These are phyloP conservation scores for Fregata magnificens DNA, from an alignment of 2,113 vertebrate species.

Conservation along the genomic window DNA sequence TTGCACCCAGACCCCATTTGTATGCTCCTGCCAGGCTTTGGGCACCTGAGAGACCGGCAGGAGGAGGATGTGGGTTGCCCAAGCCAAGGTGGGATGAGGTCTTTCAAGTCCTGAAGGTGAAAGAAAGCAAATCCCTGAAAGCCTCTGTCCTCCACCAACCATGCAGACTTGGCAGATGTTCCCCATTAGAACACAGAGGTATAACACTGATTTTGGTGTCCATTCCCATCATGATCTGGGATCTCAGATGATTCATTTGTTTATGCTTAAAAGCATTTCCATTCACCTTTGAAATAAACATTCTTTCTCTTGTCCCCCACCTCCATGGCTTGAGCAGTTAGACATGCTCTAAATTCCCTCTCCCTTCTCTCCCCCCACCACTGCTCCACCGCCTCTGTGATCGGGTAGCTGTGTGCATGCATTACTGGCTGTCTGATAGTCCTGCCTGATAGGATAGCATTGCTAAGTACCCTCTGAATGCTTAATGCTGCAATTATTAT, in stretches of 20 bases:
- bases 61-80: not conserved
- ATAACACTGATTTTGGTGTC: not conserved
- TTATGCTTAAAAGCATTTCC: not conserved
- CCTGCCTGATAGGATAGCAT: not conserved
- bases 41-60: not conserved
- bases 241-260: not conserved
- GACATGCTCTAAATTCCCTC: not conserved
- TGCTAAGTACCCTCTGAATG: not conserved
- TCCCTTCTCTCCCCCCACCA: not conserved
- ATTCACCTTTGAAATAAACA: not conserved
- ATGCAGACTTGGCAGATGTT: not conserved
- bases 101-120: not conserved
- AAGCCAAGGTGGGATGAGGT: not conserved
- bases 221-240: not conserved
- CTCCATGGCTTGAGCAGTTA: not conserved
- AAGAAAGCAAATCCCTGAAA: not conserved
- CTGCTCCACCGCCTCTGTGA: not conserved
- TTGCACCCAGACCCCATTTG: no score
- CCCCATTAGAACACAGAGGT: not conserved
- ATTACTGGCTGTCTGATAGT: not conserved
- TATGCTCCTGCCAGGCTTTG: not conserved
- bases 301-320: not conserved
- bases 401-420: not conserved
- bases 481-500: conserved; percentile 32
- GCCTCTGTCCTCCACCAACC: not conserved